These are phyloP conservation scores for Spicauda simplicius DNA, from an alignment of 2,888 invertebrate species.

Conservation along the genomic window DNA sequence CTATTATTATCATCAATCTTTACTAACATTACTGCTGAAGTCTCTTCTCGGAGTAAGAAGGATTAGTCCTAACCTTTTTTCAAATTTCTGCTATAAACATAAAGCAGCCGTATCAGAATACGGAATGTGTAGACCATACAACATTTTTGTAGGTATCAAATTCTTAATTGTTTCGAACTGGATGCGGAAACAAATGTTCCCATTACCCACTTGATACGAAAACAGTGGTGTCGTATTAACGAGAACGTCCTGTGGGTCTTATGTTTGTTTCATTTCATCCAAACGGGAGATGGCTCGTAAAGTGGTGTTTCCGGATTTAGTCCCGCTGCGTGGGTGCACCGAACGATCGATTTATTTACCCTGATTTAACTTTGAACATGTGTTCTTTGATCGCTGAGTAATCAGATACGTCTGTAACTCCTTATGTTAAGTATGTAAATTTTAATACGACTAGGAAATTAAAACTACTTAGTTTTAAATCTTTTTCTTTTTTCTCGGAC, in stretches of 20 bases:
- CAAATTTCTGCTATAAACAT: too few species aligned
- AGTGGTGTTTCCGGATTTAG: conserved; percentile 45
- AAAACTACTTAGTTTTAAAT: too few species aligned
- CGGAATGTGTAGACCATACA: background rate
- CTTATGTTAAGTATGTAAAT: background rate
- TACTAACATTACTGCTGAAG: too few species aligned
- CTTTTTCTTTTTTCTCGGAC: too few species aligned
- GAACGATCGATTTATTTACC: conserved; percentile 38
- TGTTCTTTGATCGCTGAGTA: background rate
- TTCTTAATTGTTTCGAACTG: background rate
- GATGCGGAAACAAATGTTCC: background rate
- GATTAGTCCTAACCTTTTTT: too few species aligned
- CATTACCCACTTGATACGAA: conserved; percentile 16
- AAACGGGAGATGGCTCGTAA: conserved; percentile 42
- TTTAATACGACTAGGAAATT: too few species aligned
- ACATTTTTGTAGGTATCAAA: background rate
- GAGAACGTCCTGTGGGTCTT: conserved; percentile 35
- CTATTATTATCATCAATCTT: too few species aligned
- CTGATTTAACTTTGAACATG: conserved; percentile 18
- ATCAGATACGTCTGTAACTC: background rate
- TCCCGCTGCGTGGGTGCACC: conserved; percentile 25
- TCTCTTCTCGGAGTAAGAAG: too few species aligned
- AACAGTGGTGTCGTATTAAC: conserved; percentile 35
- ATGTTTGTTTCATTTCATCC: conserved; percentile 7
- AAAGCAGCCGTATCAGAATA: background rate